Conservation (phyloP, 53 echinoderm and acorn worm species). For the Hippasteria phrygiana region DNA sequence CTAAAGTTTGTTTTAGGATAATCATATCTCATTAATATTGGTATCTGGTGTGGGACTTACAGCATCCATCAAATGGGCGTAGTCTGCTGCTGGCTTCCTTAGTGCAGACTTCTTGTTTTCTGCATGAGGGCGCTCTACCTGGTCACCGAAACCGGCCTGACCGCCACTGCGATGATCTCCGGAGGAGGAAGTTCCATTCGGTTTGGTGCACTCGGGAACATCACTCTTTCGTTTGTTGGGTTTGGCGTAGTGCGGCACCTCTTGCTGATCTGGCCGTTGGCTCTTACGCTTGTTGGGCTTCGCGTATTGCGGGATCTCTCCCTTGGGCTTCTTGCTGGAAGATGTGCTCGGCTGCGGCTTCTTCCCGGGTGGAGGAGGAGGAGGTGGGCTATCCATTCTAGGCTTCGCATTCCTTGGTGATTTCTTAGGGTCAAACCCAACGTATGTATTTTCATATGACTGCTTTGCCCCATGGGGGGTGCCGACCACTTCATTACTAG, state of each 20-base stretch:
- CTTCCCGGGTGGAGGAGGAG: neutral
- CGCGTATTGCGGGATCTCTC: constrained; percentile 52
- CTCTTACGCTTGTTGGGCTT: constrained; percentile 57
- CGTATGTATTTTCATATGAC: constrained; percentile 38
- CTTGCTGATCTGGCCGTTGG: constrained; percentile 19
- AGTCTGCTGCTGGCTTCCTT: constrained; percentile 18
- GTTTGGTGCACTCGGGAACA: constrained; percentile 36
- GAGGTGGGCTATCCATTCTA: neutral
- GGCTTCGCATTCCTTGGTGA: neutral
- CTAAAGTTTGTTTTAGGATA: neutral
- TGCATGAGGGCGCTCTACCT: constrained; percentile 41
- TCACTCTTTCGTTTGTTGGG: constrained; percentile 52
- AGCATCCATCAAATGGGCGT: constrained; percentile 64
- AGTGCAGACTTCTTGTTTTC: neutral
- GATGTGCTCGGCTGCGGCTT: neutral
- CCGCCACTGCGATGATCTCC: neutral
- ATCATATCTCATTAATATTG: neutral
- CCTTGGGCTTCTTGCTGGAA: neutral
- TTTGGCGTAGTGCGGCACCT: constrained; percentile 60
- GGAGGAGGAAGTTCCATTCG: constrained; percentile 12
- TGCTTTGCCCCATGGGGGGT: neutral
- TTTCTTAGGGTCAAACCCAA: constrained; percentile 22
- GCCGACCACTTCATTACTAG: neutral
- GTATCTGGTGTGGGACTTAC: neutral
- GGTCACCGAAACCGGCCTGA: neutral